Conservation (phyloP, 64 coral and sea anemone genomes). For the Orbicella faveolata region DNA sequence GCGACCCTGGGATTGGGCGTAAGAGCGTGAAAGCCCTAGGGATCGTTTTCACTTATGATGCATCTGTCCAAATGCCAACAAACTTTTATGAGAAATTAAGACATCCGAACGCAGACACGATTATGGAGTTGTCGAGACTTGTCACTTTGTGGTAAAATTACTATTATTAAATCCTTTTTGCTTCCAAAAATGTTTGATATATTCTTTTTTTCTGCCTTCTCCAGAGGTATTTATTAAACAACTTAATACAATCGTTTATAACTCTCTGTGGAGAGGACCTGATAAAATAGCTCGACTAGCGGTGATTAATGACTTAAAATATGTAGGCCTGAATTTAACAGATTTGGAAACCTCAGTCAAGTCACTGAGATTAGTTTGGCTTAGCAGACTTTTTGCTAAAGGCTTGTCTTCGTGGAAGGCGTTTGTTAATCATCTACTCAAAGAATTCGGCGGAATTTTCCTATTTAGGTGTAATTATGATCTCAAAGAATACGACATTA, state of each 20-base stretch:
- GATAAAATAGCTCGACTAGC: not conserved
- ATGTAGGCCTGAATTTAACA: not conserved
- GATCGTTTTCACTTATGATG: not conserved
- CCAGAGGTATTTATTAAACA: conserved; percentile 12
- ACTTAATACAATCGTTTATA: conserved; percentile 17
- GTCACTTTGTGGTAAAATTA: conserved; percentile 30
- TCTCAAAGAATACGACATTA: too few species aligned
- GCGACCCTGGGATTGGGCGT: not conserved
- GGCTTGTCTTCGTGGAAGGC: not conserved
- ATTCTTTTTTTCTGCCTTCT: not conserved
- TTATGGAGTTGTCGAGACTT: conserved; percentile 11
- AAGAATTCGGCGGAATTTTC: not conserved
- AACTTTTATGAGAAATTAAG: conserved; percentile 13
- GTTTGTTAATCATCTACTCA: not conserved
- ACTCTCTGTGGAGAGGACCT: not conserved
- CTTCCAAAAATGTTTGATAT: conserved; percentile 19
- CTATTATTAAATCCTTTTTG: conserved; percentile 1
- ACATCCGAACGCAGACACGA: not conserved
- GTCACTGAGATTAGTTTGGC: not conserved
- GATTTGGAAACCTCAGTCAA: not conserved
- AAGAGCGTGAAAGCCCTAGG: conserved; percentile 5
- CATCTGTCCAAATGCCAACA: too few species aligned
- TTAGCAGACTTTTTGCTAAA: not conserved
- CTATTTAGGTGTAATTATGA: conserved; percentile 7
- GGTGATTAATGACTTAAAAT: not conserved